Percentiles rank a stretch among this genome's conserved stretches.
Evolutionary conservation across 1,140 invertebrate species (phyloP).

Genomic region (Brachionus rotundiformis): DNA sequence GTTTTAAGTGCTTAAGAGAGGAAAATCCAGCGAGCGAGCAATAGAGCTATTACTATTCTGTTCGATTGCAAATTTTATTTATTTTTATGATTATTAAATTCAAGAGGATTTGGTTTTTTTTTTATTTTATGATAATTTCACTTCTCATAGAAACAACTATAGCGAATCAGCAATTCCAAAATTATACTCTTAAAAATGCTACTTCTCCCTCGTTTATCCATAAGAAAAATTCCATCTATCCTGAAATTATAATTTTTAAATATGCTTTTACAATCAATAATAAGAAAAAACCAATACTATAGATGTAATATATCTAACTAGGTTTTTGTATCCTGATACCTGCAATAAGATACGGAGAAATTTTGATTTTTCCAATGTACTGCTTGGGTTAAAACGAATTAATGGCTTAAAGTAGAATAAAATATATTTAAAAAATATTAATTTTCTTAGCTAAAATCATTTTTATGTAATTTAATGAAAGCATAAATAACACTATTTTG

Average conservation of each 20-base stretch:
- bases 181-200: not conserved
- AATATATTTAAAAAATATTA: not conserved
- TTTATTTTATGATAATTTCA: slow-evolving; percentile 45
- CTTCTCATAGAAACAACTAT: slow-evolving; percentile 3
- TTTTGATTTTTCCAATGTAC: not conserved
- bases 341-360: not conserved
- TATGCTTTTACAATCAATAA: not conserved
- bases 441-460: not conserved
- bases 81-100: slow-evolving; percentile 47
- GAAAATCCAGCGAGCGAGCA: not conserved
- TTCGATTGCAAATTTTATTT: slow-evolving; percentile 26
- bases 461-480: not conserved
- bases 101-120: slow-evolving; percentile 30
- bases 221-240: not conserved
- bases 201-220: not conserved
- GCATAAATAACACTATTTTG: not conserved
- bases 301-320: not conserved
- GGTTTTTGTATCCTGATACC: not conserved
- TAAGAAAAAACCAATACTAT: not conserved
- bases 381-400: too few relatives aligned
- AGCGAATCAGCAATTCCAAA: not conserved
- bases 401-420: too few relatives aligned
- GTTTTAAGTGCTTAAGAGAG: not conserved
- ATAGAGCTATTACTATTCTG: not conserved
- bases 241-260: slow-evolving; percentile 4